Evolutionary conservation across 1,140 invertebrate species (phyloP), one percentile per base, ranked within the genome.

Genomic region (Pseudomyrmex cubaensis): DNA sequence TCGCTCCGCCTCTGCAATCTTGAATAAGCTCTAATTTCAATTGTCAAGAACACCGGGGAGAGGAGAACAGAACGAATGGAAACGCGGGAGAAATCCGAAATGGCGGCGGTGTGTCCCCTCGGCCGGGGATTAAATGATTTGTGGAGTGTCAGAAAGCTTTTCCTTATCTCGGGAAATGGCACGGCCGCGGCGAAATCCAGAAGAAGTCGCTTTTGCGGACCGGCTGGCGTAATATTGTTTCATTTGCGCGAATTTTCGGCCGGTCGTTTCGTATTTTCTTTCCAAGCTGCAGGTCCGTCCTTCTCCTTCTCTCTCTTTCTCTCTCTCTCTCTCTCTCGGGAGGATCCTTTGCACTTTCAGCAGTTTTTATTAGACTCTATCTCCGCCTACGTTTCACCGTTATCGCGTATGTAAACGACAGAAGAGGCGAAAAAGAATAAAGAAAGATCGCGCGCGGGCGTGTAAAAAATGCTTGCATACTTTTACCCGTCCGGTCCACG

Each of bases 21-120:
- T 72, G 66, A 80, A 80, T 80, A 80, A 80, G 76, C 76, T 72
- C 66, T 80, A 80, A 80, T 80, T 80, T 80, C 76, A 80, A 80
- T 80, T 80, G 76, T 80, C 76, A 80, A 61, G 76, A 80, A 69
- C 54, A 80, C 44, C 57, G 35, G 35, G 35, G 35, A 48, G 2
- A 72, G 54, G 46, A 70, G 66, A 80, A 80, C 57, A 50, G 76
- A 70, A 80, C 66, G 66, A 70, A 72, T 80, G 76, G 66, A 80
- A 80, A 80, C 66, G 64, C 25, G 48, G 67, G 8, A 17, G n/a
- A 20, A 50, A 80, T 70, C 66, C 76, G 44, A 80, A 72, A 59
- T 44, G 35, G 35, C 50, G 35, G 35, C 50, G 50, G 12, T 52
- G 54, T 25, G 64, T 46, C 35, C 69, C 20, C 35, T 35, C 44